Conservation (phyloP, 92 coral and sea anemone species). For the Pocillopora meandrina region DNA sequence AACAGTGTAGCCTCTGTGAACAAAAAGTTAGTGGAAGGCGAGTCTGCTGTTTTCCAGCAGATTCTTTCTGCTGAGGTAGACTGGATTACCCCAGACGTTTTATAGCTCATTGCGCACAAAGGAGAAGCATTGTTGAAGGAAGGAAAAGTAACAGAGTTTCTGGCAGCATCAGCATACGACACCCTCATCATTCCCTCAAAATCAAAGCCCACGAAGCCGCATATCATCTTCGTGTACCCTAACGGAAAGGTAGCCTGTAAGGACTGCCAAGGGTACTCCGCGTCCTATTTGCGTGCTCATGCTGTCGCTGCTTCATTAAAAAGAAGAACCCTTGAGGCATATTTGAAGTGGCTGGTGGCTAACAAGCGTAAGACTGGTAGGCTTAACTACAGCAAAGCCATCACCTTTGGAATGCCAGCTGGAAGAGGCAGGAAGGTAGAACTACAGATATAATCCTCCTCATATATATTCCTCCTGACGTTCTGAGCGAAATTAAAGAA, state of each 20-base stretch:
- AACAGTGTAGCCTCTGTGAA: constrained; percentile 18
- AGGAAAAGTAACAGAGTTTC: too few species aligned
- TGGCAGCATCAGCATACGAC: not conserved
- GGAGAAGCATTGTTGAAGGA: too few species aligned
- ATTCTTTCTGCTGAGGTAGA: too few species aligned
- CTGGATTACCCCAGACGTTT: too few species aligned
- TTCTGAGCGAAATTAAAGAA: not conserved
- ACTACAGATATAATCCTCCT: constrained; percentile 29
- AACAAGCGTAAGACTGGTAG: constrained; percentile 50
- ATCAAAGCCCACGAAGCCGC: constrained; percentile 56
- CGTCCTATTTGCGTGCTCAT: constrained; percentile 52
- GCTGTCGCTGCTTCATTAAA: constrained; percentile 41
- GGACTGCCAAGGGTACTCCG: constrained; percentile 47
- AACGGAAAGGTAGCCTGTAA: constrained; percentile 47
- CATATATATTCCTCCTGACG: constrained; percentile 36
- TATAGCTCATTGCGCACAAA: too few species aligned
- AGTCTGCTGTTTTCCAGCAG: too few species aligned
- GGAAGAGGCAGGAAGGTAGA: constrained; percentile 41
- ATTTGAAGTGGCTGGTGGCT: constrained; percentile 46
- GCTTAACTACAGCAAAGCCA: constrained; percentile 28
- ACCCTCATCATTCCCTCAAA: constrained; percentile 50
- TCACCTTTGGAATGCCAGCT: constrained; percentile 47
- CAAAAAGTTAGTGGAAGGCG: not conserved
- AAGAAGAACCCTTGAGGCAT: constrained; percentile 14
- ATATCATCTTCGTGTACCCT: constrained; percentile 30